phyloP scores from a whole-genome alignment of 2,888 invertebrate genomes.

The Aporophyla lueneburgensis region DNA sequence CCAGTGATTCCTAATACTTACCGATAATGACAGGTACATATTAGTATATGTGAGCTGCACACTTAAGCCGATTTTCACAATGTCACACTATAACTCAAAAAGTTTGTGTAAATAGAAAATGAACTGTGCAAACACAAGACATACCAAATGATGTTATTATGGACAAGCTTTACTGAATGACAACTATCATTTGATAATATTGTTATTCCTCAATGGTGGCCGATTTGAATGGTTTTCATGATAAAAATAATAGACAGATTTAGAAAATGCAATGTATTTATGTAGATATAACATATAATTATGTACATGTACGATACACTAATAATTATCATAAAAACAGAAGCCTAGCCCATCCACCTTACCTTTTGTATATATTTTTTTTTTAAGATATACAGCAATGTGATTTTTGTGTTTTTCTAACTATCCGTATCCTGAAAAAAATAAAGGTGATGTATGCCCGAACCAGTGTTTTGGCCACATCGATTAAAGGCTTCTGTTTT shows the following conservation, averaged over 20 bases:
- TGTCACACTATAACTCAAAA: conserved; percentile 47
- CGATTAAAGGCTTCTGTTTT: conserved; percentile 78
- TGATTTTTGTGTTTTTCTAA: conserved; percentile 88
- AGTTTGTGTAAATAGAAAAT: conserved; percentile 40
- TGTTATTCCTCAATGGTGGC: conserved; percentile 33
- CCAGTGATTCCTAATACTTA: conserved; percentile 47
- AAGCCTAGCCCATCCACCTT: conserved; percentile 78
- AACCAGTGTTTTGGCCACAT: conserved; percentile 17
- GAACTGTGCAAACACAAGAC: conserved; percentile 39
- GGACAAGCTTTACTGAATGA: conserved; percentile 48
- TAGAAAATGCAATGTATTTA: conserved; percentile 74
- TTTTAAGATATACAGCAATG: conserved; percentile 86
- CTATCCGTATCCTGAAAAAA: conserved; percentile 85
- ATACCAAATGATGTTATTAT: conserved; percentile 55
- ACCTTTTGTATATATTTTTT: conserved; percentile 75
- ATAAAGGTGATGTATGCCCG: conserved; percentile 68
- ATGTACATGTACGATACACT: conserved; percentile 63
- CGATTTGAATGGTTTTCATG: conserved; percentile 29
- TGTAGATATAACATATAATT: conserved; percentile 67
- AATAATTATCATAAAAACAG: conserved; percentile 77
- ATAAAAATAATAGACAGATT: conserved; percentile 76
- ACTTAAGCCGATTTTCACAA: conserved; percentile 44
- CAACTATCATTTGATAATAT: conserved; percentile 19
- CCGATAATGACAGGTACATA: conserved; percentile 37
- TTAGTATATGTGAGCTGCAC: conserved; percentile 37